Base-by-base conservation (phyloP, 1,140 invertebrate genomes). In the Papilio aristodemus region DNA sequence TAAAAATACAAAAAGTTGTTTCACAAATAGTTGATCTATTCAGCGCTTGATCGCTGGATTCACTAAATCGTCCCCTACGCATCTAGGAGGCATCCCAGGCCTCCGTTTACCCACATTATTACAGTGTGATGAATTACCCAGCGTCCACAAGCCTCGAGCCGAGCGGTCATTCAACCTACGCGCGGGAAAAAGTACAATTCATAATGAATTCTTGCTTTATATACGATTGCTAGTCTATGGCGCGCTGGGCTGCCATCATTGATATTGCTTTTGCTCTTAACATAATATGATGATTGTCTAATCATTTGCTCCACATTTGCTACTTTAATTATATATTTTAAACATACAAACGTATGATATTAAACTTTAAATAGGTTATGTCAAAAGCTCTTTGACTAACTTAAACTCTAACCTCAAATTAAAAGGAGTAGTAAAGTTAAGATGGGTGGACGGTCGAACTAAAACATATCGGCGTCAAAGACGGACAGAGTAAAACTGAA, bases 81-180 rank as follows among this genome's bases (percentile, higher is more conserved):
- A 78, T 80, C 74, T 73, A 72, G 74, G 74, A 68, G 63, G 73
- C 75, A 81, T 79, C 80, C 79, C 72, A 60, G 54, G 70, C 62
- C 59, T 70, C 67, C 73, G 79, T 80, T 79, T 81, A 74, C 78
- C 76, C 74, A 83, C 81, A 80, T 81, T 81, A 81, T 80, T 82
- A 77, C 74, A 76, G 78, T 84, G 79, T 87, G 85, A 87, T 87
- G 84, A 82, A 85, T 81, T 84, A 79, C 79, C 79, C 67, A 68
- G 62, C 71, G 67, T 66, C 63, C 63, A 46, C 41, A 46, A 14
- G n/a, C 13, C 62, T 36, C 73, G 70, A 58, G 50, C 60, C 72
- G 62, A 73, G 68, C 74, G 82, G 80, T 82, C 81, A 73, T 80
- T 84, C 80, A 84, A 80, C 82, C 71, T 75, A 17, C 41, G 68